Conservation (phyloP, 2,888 invertebrate genomes). For the Amorpha juglandis region DNA sequence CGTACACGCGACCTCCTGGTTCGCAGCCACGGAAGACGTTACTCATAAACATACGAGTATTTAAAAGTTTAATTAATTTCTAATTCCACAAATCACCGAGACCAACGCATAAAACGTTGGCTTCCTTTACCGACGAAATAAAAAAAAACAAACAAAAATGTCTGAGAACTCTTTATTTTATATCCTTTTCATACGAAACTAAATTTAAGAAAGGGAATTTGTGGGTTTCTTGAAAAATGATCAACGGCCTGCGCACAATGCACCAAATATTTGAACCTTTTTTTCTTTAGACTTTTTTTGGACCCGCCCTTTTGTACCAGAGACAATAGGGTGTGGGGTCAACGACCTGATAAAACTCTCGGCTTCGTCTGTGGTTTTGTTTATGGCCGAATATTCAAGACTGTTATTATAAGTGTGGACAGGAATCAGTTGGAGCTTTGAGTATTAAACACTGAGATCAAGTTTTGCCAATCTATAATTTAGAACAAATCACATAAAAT, state of each 20-base stretch:
- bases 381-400: slow-evolving; percentile 6
- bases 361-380: slow-evolving; percentile 24
- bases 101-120: background rate
- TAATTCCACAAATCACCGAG: slow-evolving; percentile 8
- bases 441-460: slow-evolving; percentile 3
- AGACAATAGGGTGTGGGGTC: slow-evolving; percentile 74
- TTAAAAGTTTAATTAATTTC: slow-evolving; percentile 11
- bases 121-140: slow-evolving; percentile 1
- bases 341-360: slow-evolving; percentile 45
- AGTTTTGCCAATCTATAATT: background rate
- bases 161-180: slow-evolving; percentile 26
- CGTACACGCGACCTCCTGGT: background rate
- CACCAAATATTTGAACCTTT: slow-evolving; percentile 55
- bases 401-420: slow-evolving; percentile 22
- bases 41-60: background rate
- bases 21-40: background rate
- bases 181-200: slow-evolving; percentile 64
- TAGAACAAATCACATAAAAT: background rate
- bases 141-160: slow-evolving; percentile 25
- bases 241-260: slow-evolving; percentile 80
- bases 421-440: background rate
- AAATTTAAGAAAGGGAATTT: slow-evolving; percentile 66
- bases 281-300: slow-evolving; percentile 38
- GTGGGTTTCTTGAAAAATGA: slow-evolving; percentile 80
- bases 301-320: slow-evolving; percentile 56